Conservation (phyloP, 2,113 vertebrate species). For the Genyomyrus donnyi region DNA sequence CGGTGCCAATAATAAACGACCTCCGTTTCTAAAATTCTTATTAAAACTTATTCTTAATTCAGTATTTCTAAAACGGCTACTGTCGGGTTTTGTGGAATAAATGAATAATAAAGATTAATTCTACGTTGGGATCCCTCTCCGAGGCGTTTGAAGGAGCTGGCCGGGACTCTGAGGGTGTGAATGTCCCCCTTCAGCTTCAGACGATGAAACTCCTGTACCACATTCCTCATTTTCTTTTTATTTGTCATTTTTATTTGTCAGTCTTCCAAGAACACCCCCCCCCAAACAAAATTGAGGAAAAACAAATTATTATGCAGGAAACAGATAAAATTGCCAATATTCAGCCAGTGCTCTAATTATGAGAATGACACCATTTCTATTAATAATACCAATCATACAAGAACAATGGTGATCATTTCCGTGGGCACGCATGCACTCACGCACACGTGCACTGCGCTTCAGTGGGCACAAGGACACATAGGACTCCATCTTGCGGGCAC, state of each 20-base stretch:
- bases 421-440: neutral
- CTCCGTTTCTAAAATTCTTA: neutral
- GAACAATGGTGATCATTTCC: neutral
- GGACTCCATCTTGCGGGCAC: neutral
- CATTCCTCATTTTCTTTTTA: neutral
- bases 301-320: conserved; percentile 6
- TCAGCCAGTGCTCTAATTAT: neutral
- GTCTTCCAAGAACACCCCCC: neutral
- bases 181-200: neutral
- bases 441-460: neutral
- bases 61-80: conserved; percentile 4
- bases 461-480: neutral
- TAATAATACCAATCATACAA: neutral
- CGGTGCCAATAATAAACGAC: neutral
- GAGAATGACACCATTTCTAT: neutral
- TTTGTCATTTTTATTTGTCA: neutral
- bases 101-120: neutral
- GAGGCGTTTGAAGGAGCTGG: neutral
- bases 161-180: neutral
- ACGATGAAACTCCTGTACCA: neutral
- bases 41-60: neutral
- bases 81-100: neutral
- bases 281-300: neutral
- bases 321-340: neutral
- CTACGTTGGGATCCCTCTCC: neutral